Conservation (phyloP, 2,797 vertebrate species). For the Cygnus olor region DNA sequence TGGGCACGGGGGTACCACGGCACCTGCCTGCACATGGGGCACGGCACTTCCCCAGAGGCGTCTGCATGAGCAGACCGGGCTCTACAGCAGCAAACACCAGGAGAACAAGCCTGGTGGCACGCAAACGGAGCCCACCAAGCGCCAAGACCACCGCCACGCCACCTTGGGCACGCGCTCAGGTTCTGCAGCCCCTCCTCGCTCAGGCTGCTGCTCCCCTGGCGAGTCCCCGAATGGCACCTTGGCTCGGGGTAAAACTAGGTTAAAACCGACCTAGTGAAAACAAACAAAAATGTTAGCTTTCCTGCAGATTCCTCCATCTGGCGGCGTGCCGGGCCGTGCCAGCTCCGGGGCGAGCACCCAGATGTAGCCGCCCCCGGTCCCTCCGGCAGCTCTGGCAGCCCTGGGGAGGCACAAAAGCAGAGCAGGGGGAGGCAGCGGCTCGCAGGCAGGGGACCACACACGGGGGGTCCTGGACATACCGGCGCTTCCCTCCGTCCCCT, state of each 20-base stretch:
- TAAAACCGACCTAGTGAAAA: neutral
- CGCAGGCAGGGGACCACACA: neutral
- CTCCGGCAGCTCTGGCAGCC: neutral
- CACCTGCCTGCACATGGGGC: neutral
- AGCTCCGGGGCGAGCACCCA: conserved; percentile 11
- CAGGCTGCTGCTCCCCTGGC: neutral
- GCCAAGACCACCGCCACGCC: neutral
- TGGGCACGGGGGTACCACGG: fast-evolving
- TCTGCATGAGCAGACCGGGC: neutral
- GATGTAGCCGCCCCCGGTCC: neutral
- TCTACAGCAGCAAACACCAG: too few species aligned
- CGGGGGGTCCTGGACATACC: neutral
- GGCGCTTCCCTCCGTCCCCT: neutral
- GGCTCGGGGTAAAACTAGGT: neutral
- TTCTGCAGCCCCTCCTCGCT: neutral
- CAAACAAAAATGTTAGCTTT: neutral
- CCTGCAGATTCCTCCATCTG: conserved; percentile 16
- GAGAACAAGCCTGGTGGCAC: neutral
- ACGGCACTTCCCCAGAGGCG: neutral
- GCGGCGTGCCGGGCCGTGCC: neutral
- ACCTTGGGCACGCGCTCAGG: fast-evolving
- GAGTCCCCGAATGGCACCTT: fast-evolving
- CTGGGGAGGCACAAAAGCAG: neutral
- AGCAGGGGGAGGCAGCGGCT: neutral
- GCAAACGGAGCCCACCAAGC: neutral